phyloP scores from a whole-genome alignment of 2,888 invertebrate species.

The Lithophane ornitopus region DNA sequence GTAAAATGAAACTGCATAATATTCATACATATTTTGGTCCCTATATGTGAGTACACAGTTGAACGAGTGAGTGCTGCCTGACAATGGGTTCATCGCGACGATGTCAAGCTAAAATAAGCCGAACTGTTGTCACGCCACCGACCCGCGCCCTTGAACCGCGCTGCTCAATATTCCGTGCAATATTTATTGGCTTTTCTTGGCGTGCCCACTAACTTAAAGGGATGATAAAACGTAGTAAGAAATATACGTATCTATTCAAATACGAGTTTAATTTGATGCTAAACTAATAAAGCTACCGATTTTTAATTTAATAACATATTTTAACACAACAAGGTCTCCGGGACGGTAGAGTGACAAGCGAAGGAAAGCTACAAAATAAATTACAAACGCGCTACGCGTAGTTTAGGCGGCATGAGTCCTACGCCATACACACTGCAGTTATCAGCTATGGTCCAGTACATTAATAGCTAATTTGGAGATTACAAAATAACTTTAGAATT shows the following conservation, averaged over 20 bases:
- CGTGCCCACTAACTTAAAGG: slow-evolving; percentile 27
- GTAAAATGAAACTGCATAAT: slow-evolving; percentile 69
- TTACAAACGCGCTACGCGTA: slow-evolving; percentile 67
- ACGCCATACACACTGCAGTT: slow-evolving; percentile 76
- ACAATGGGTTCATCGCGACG: slow-evolving; percentile 59
- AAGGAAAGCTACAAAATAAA: slow-evolving; percentile 65
- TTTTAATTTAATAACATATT: slow-evolving; percentile 44
- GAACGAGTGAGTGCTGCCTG: slow-evolving; percentile 69
- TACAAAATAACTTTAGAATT: slow-evolving; percentile 83
- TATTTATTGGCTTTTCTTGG: slow-evolving; percentile 39
- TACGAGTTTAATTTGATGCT: slow-evolving; percentile 47
- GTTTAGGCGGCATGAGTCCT: slow-evolving; percentile 77
- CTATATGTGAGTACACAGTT: slow-evolving; percentile 76
- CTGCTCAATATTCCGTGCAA: slow-evolving; percentile 44
- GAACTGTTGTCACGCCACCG: slow-evolving; percentile 65
- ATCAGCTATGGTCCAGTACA: slow-evolving; percentile 77
- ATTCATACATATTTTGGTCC: slow-evolving; percentile 79
- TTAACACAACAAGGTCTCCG: slow-evolving; percentile 43
- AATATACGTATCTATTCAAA: slow-evolving; percentile 50
- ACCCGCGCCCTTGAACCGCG: slow-evolving; percentile 62
- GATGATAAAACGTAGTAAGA: slow-evolving; percentile 51
- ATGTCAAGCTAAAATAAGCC: slow-evolving; percentile 67
- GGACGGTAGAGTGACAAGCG: slow-evolving; percentile 64
- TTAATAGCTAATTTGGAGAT: slow-evolving; percentile 85
- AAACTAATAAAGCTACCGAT: slow-evolving; percentile 64